Conservation (phyloP, 2,888 invertebrate species). For the Rosalia funebris region DNA sequence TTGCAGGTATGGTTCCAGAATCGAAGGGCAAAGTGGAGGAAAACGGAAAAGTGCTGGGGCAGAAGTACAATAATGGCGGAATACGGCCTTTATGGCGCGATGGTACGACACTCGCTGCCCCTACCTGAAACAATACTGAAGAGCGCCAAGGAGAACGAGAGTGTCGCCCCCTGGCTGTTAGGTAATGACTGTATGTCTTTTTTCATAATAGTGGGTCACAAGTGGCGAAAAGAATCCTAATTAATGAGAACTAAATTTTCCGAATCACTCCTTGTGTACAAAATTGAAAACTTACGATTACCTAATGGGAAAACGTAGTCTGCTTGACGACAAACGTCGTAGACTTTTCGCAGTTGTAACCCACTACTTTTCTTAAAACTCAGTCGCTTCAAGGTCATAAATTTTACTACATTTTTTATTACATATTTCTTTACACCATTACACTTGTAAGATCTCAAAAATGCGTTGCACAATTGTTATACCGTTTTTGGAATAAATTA, state of each 20-base stretch:
- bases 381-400: conserved; percentile 19
- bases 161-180: conserved; percentile 98
- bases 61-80: conserved; percentile 99
- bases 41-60: conserved; percentile 99
- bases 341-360: conserved; percentile 9
- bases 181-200: conserved; percentile 74
- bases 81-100: conserved; percentile 98
- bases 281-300: too few relatives aligned
- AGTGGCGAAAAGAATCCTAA: conserved; percentile 12
- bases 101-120: conserved; percentile 98
- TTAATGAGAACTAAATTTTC: background rate
- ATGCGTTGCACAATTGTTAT: too few relatives aligned
- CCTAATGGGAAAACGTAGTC: too few relatives aligned
- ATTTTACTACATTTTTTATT: conserved; percentile 2
- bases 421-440: too few relatives aligned
- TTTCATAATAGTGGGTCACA: conserved; percentile 39
- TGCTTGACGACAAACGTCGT: too few relatives aligned
- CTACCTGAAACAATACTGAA: conserved; percentile 98
- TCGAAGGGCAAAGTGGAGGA: conserved; percentile 98
- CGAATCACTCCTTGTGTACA: too few relatives aligned
- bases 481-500: too few relatives aligned
- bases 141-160: conserved; percentile 95
- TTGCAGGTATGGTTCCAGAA: conserved; percentile 99
- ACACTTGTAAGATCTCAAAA: too few relatives aligned
- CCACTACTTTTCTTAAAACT: conserved; percentile 18